These are phyloP conservation scores for Spisula solida DNA, from an alignment of 2,888 invertebrate species.

Conservation along the genomic window DNA sequence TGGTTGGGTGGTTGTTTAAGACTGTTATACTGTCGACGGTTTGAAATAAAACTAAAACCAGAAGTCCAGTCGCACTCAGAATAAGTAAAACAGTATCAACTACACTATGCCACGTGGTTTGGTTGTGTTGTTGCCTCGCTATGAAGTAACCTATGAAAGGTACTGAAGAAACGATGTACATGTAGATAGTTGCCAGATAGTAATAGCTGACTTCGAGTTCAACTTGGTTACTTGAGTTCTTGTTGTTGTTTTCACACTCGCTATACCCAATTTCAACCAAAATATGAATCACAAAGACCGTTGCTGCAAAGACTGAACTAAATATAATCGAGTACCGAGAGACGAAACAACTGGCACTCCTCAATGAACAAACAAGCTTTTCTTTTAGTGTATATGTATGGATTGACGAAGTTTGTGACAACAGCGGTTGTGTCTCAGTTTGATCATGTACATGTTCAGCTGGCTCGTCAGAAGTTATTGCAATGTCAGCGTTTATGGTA, in stretches of 20 bases:
- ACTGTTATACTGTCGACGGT: constrained; percentile 29
- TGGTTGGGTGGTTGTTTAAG: background rate
- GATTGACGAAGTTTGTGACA: background rate
- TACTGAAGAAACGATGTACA: constrained; percentile 28
- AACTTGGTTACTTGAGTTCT: background rate
- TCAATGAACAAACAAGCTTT: background rate
- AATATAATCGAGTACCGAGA: background rate
- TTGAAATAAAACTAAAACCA: constrained; percentile 34
- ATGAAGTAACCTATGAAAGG: constrained; percentile 26
- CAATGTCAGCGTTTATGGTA: no score
- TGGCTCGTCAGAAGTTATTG: background rate
- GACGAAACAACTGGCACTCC: background rate
- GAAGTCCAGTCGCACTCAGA: constrained; percentile 26
- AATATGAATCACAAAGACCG: background rate
- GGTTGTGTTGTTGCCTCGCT: background rate
- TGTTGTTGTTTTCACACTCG: background rate
- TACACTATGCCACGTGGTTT: background rate
- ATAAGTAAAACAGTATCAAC: background rate
- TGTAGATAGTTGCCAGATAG: constrained; percentile 21
- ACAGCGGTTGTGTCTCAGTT: background rate
- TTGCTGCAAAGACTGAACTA: background rate
- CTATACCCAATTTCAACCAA: background rate
- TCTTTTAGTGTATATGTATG: background rate
- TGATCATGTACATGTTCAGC: background rate
- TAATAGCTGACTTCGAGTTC: background rate